A percentile compares a stretch with the other conserved stretches of the same genome.
Conservation (phyloP, 2,797 vertebrate species). For the Sylvia borin region DNA sequence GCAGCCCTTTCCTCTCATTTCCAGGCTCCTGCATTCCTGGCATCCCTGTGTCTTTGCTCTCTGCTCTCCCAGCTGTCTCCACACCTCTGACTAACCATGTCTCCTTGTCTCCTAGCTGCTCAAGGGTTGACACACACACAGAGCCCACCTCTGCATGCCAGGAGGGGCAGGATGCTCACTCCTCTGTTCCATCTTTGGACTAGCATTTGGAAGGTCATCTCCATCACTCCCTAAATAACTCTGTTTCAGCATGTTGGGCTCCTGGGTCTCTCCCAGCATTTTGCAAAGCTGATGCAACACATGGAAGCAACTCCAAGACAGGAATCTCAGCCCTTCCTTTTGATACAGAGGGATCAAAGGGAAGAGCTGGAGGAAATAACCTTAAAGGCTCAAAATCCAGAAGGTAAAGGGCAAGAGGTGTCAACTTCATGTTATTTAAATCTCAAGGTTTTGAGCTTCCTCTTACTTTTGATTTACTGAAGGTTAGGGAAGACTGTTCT, state of each 20-base stretch:
- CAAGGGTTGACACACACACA: not conserved
- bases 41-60: not conserved
- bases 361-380: not conserved
- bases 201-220: not conserved
- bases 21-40: not conserved
- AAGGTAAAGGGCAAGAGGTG: not conserved
- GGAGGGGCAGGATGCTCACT: not conserved
- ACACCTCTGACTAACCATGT: not conserved
- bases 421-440: not conserved
- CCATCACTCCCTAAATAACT: not conserved
- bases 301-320: not conserved
- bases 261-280: not conserved
- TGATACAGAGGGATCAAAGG: not conserved
- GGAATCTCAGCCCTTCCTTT: not conserved
- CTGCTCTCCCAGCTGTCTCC: not conserved
- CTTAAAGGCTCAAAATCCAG: conserved; percentile 3
- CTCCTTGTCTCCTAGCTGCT: not conserved
- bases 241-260: not conserved
- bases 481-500: not conserved
- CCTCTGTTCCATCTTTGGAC: not conserved
- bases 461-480: not conserved
- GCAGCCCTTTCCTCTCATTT: not conserved
- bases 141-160: not conserved
- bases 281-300: not conserved
- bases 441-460: not conserved